These are phyloP conservation scores for Elmis aenea DNA, from an alignment of 2,888 invertebrate genomes.

Conservation along the genomic window DNA sequence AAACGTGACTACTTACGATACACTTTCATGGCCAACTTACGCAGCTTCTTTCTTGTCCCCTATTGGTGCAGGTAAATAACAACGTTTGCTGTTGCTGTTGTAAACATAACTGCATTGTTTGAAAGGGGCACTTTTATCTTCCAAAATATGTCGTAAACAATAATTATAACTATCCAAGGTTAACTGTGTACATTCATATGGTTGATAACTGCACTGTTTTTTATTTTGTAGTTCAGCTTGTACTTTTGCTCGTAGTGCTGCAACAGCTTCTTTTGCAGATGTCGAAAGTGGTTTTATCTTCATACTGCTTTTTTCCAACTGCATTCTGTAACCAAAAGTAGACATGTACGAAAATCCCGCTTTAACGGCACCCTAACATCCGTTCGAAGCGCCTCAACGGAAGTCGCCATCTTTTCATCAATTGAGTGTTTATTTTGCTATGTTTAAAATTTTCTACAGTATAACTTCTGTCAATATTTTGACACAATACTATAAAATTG, in stretches of 20 bases:
- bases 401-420: no score
- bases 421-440: neutral
- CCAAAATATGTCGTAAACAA: slow-evolving; percentile 78
- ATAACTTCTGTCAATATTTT: no score
- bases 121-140: slow-evolving; percentile 79
- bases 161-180: slow-evolving; percentile 68
- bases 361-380: no score
- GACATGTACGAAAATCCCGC: no score
- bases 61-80: slow-evolving; percentile 72
- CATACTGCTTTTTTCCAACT: no score
- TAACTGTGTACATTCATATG: slow-evolving; percentile 63
- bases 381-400: no score
- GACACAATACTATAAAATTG: no score
- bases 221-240: slow-evolving; percentile 59
- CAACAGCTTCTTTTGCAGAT: slow-evolving; percentile 27
- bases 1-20: neutral
- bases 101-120: slow-evolving; percentile 71
- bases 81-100: slow-evolving; percentile 65
- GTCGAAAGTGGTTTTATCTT: slow-evolving; percentile 10
- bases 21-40: slow-evolving; percentile 43
- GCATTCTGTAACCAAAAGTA: slow-evolving; percentile 25
- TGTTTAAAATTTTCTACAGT: no score
- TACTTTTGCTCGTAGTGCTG: slow-evolving; percentile 48
- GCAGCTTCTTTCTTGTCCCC: slow-evolving; percentile 65
- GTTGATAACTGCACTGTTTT: slow-evolving; percentile 57